Percentiles rank a stretch among this genome's conserved stretches.
These are phyloP conservation scores for Neria commutata DNA, from an alignment of 2,888 invertebrate genomes.

Conservation along the genomic window DNA sequence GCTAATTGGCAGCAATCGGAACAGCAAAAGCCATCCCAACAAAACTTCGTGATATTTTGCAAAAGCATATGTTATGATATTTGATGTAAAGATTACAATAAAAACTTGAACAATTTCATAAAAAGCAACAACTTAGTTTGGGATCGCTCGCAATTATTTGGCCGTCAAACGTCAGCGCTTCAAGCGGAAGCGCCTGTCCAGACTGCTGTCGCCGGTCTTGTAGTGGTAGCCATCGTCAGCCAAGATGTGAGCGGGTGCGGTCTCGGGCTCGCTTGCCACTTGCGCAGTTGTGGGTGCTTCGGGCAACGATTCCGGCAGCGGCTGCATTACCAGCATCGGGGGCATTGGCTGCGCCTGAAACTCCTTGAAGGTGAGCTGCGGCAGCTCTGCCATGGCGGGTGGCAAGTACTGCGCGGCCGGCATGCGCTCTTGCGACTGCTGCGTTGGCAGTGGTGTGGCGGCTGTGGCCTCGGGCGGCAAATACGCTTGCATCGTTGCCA, in stretches of 20 bases:
- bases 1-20: too few relatives aligned
- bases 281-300: slow-evolving; percentile 43
- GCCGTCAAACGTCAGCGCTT: too few relatives aligned
- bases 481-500: slow-evolving; percentile 14
- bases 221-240: slow-evolving; percentile 48
- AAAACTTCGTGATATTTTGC: too few relatives aligned
- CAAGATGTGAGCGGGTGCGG: slow-evolving; percentile 43
- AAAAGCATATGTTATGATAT: too few relatives aligned
- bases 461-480: neutral
- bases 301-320: slow-evolving; percentile 7
- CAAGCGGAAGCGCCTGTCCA: slow-evolving; percentile 36
- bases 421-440: neutral
- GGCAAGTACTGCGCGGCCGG: slow-evolving; percentile 36
- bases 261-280: slow-evolving; percentile 26
- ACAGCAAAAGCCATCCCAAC: too few relatives aligned
- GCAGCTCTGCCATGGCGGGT: slow-evolving; percentile 26
- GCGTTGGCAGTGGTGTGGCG: slow-evolving; percentile 8
- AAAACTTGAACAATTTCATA: too few relatives aligned
- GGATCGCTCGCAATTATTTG: too few relatives aligned
- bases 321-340: slow-evolving; percentile 17
- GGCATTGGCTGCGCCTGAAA: slow-evolving; percentile 39
- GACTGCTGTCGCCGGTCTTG: slow-evolving; percentile 35
- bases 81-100: too few relatives aligned
- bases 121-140: too few relatives aligned
- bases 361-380: slow-evolving; percentile 39